These are phyloP conservation scores for Diplodus puntazzo DNA, from an alignment of 2,797 vertebrate species.

Conservation along the genomic window DNA sequence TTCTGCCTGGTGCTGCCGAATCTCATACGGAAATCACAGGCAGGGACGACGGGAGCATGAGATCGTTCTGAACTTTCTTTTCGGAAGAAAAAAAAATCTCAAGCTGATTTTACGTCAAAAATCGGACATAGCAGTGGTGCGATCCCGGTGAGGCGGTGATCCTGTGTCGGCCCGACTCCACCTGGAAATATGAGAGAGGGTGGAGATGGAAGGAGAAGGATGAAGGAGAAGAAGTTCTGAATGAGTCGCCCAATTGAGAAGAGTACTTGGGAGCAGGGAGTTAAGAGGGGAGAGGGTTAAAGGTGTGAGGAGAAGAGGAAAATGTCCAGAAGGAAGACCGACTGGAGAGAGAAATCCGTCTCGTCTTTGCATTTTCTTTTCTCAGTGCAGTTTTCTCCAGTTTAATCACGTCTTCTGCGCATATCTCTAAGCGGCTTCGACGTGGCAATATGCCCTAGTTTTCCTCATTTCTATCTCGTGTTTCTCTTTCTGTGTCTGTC, in stretches of 20 bases:
- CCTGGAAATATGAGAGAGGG: constrained; percentile 73
- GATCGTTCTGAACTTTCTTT: constrained; percentile 28
- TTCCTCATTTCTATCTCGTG: constrained; percentile 18
- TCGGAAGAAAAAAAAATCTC: constrained; percentile 9
- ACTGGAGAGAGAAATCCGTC: constrained; percentile 4
- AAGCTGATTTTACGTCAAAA: constrained; percentile 31
- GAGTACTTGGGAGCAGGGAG: constrained; percentile 20
- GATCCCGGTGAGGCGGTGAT: constrained; percentile 52
- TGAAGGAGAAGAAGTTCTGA: constrained; percentile 55
- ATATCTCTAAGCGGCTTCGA: constrained; percentile 31
- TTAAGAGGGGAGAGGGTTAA: constrained; percentile 23
- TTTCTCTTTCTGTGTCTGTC: constrained; percentile 28
- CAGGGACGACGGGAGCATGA: constrained; percentile 14
- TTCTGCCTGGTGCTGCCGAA: constrained; percentile 31
- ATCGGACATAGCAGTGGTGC: constrained; percentile 40
- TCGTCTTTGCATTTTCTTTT: constrained; percentile 8
- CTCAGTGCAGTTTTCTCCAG: constrained; percentile 10
- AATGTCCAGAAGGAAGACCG: constrained; percentile 14
- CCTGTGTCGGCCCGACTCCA: constrained; percentile 54
- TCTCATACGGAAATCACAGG: constrained; percentile 55
- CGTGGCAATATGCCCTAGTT: constrained; percentile 46
- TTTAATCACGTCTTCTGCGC: constrained; percentile 21
- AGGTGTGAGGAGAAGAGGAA: constrained; percentile 25
- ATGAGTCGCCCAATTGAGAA: constrained; percentile 49
- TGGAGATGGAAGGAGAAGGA: constrained; percentile 70